Conservation (phyloP, 2,797 vertebrate genomes). For the Anolis apletophallus region DNA sequence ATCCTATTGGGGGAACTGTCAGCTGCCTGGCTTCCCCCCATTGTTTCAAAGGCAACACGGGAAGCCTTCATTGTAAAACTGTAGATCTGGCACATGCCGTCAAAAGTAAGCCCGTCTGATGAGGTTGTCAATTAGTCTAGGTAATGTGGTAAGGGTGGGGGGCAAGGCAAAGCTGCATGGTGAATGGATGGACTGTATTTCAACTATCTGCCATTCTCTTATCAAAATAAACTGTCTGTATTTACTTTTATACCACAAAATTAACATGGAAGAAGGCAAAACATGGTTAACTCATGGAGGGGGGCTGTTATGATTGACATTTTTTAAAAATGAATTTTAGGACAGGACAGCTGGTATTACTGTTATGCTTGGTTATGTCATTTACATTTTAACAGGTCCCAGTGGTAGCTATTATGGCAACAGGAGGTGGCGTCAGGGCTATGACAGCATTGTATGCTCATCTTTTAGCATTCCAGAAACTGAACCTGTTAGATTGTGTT, state of each 20-base stretch:
- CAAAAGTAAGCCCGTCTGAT: too few relatives aligned
- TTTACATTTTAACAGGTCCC: slow-evolving; percentile 80
- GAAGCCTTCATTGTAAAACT: too few relatives aligned
- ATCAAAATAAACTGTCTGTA: background rate
- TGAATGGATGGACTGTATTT: background rate
- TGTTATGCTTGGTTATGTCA: slow-evolving; percentile 47
- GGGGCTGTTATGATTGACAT: background rate
- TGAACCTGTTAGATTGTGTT: slow-evolving; percentile 83
- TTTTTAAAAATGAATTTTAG: background rate
- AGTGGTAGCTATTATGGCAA: slow-evolving; percentile 84
- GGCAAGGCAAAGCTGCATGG: background rate
- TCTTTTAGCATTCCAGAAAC: slow-evolving; percentile 82
- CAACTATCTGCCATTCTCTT: background rate
- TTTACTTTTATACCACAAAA: background rate
- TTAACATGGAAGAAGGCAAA: background rate
- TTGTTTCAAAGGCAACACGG: too few relatives aligned
- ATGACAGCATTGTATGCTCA: slow-evolving; percentile 85
- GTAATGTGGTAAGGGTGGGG: background rate
- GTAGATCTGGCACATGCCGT: too few relatives aligned
- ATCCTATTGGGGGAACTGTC: too few relatives aligned
- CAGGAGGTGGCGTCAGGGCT: slow-evolving; percentile 87
- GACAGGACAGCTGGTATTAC: background rate
- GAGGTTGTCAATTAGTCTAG: too few relatives aligned
- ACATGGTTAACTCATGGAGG: background rate
- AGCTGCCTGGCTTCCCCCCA: too few relatives aligned